Conservation (phyloP, 1,140 invertebrate species). For the Protaetia brevitarsis region DNA sequence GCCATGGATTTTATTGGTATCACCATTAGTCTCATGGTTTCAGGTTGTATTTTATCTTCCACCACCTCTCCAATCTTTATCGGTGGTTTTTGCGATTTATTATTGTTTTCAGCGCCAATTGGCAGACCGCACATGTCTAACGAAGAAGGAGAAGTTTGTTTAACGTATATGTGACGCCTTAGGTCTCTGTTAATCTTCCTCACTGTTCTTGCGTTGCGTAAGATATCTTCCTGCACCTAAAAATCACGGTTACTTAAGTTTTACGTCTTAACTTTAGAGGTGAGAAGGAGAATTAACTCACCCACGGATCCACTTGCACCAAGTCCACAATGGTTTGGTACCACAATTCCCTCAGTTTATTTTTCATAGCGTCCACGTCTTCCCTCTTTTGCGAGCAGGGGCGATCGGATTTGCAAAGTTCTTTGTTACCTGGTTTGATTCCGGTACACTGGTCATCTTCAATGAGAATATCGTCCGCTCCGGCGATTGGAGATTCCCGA, state of each 20-base stretch:
- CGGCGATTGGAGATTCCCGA: slow-evolving; percentile 44
- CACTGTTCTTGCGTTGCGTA: not conserved
- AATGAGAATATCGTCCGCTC: slow-evolving; percentile 50
- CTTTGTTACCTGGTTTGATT: slow-evolving; percentile 41
- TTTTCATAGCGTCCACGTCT: slow-evolving; percentile 27
- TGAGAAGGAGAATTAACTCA: too few species aligned
- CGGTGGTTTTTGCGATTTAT: not conserved
- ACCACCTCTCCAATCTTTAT: slow-evolving; percentile 46
- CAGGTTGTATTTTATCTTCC: slow-evolving; percentile 43
- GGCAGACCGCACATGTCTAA: not conserved
- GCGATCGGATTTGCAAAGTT: slow-evolving; percentile 47
- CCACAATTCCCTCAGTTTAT: slow-evolving; percentile 37
- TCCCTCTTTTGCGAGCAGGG: slow-evolving; percentile 42
- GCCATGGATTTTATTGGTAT: slow-evolving; percentile 45
- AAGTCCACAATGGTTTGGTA: slow-evolving; percentile 27
- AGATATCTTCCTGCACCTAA: not conserved
- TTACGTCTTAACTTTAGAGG: too few species aligned
- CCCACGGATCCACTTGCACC: not conserved
- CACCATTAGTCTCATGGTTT: slow-evolving; percentile 44
- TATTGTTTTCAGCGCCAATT: not conserved
- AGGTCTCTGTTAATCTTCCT: slow-evolving; percentile 3
- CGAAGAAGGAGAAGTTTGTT: not conserved
- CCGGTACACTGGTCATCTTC: slow-evolving; percentile 49
- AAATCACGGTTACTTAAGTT: too few species aligned
- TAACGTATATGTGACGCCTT: not conserved